Evolutionary conservation across 2,797 vertebrate species (phyloP), one percentile per base, ranked within the genome.

Genomic region (Catharus ustulatus): DNA sequence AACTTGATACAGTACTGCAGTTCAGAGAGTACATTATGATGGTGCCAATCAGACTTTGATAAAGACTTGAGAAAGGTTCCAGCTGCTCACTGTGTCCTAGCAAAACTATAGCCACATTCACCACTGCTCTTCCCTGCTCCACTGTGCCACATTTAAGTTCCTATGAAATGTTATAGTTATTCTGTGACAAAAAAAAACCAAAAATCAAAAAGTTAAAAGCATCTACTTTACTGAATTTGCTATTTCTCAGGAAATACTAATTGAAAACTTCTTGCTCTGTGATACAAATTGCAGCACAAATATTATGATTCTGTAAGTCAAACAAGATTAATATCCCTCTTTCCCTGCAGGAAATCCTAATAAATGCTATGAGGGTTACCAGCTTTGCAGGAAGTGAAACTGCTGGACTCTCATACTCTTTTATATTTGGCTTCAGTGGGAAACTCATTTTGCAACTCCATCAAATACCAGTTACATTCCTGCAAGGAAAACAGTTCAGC

Each of bases 81-180:
- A 95, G 97, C 97, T 98, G 98, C 98, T 98, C 98, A 95, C 94
- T 88, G 97, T 96, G 94, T 92, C 94, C 98, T 96, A 97, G 96
- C 95, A 80, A 97, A 92, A 84, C 48, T 61, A 46, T 32, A 85
- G 76, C 36, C 13, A 19, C 62, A 6, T 79, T 97, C 83, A 73
- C 90, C 52, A 59, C 94, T 66, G 96, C 95, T 96, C 82, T 74
- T 91, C 78, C 89, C 34, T 73, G 36, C 43, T 79, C 42, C 74
- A 14, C 22, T 17, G 7, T 9, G 30, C 34, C 61, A 59, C 22
- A 59, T 34, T 43, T 40, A 80, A 72, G 22, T 40, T 43, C 55
- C 63, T 58, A 14, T 23, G 48, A 85, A 32, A 58, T 26, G 40
- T 49, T 86, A 66, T 11, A 66, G 62, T 79, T 85, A 63, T 79